phyloP scores from a whole-genome alignment of 2,888 invertebrate species.

The Stenurella melanura region DNA sequence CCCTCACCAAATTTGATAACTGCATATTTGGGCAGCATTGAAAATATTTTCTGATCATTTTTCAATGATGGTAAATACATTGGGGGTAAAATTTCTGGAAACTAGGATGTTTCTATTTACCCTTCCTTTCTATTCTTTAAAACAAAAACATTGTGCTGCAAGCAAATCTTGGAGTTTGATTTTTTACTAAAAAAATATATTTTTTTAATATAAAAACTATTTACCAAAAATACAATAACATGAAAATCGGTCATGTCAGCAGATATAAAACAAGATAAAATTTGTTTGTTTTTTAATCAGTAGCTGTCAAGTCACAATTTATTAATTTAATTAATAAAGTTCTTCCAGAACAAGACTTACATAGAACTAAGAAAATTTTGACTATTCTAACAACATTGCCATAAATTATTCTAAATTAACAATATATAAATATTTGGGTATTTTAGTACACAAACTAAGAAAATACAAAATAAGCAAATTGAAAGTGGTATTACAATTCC shows the following conservation, averaged over 20 bases:
- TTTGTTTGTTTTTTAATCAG: conserved; percentile 13
- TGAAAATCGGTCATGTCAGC: conserved; percentile 21
- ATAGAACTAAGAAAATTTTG: conserved; percentile 24
- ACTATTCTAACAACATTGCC: conserved; percentile 34
- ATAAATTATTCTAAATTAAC: conserved; percentile 45
- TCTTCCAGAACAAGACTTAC: conserved; percentile 40
- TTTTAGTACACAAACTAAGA: conserved; percentile 47
- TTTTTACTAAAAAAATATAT: conserved; percentile 36
- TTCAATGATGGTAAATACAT: too few species aligned
- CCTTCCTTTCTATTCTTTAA: neutral
- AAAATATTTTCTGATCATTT: too few species aligned
- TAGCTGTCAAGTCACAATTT: conserved; percentile 11
- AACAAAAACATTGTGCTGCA: neutral
- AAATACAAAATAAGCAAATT: conserved; percentile 55
- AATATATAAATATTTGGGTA: conserved; percentile 49
- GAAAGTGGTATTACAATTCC: conserved; percentile 48
- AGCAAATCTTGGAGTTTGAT: conserved; percentile 6
- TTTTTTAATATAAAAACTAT: conserved; percentile 23
- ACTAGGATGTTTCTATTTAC: too few species aligned
- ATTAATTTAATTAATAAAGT: conserved; percentile 47
- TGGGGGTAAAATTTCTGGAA: too few species aligned
- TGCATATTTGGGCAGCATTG: too few species aligned
- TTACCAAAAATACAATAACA: conserved; percentile 26
- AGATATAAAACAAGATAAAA: conserved; percentile 17
- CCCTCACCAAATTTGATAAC: too few species aligned